phyloP scores from a whole-genome alignment of 2,797 vertebrate genomes.

The Ispidina picta region DNA sequence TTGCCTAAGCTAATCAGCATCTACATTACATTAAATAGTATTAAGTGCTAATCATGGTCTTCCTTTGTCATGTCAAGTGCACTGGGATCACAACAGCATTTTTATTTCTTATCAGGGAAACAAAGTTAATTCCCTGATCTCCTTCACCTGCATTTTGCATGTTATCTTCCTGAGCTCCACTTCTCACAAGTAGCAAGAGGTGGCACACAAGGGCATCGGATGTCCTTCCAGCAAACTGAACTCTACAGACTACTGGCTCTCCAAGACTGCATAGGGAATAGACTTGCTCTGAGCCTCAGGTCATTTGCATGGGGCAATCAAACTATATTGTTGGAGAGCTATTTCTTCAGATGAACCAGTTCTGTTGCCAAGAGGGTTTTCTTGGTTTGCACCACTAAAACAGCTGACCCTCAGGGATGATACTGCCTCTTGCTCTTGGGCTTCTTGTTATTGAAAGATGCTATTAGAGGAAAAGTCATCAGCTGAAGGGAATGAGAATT shows the following conservation, averaged over 20 bases:
- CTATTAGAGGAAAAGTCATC: not conserved
- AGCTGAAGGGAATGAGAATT: not conserved
- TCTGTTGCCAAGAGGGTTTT: not conserved
- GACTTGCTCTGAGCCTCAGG: not conserved
- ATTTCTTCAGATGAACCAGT: not conserved
- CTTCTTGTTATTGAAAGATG: not conserved
- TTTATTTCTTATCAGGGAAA: not conserved
- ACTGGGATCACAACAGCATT: not conserved
- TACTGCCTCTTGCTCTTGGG: not conserved
- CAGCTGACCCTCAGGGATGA: not conserved
- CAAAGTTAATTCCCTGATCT: not conserved
- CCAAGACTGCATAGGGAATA: not conserved
- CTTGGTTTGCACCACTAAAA: not conserved
- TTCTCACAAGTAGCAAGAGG: not conserved
- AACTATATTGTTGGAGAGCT: fast-evolving
- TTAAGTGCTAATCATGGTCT: not conserved
- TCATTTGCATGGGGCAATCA: not conserved
- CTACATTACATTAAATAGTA: not conserved
- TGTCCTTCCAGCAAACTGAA: not conserved
- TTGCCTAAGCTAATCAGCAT: not conserved
- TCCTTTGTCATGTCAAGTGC: not conserved
- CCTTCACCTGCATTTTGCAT: fast-evolving
- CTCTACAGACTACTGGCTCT: not conserved
- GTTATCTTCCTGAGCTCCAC: not conserved
- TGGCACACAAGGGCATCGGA: not conserved